Percentiles rank a stretch among this genome's conserved stretches.
These are phyloP conservation scores for Catamblyrhynchus diadema DNA, from an alignment of 2,797 vertebrate genomes.

Conservation along the genomic window DNA sequence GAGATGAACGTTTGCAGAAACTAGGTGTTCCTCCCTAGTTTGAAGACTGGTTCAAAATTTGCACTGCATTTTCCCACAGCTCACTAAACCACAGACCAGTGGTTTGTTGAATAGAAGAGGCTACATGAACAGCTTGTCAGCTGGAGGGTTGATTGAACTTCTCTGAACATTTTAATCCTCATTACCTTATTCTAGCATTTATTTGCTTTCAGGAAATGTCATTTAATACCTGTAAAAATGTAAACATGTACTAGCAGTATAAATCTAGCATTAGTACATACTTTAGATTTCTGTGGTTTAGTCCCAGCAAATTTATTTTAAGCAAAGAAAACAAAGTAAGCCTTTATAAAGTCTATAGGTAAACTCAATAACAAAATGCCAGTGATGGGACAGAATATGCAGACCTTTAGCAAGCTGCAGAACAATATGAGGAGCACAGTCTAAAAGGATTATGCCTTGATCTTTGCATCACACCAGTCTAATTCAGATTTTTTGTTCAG, in stretches of 20 bases:
- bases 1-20: not conserved
- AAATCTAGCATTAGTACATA: not conserved
- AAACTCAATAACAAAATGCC: not conserved
- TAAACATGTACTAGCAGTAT: not conserved
- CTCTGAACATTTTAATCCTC: conserved; percentile 14
- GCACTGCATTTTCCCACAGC: not conserved
- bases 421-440: not conserved
- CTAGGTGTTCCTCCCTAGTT: too few relatives aligned
- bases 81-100: not conserved
- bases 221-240: conserved; percentile 11
- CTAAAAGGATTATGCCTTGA: not conserved
- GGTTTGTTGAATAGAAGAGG: not conserved
- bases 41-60: not conserved
- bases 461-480: not conserved
- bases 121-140: not conserved
- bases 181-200: not conserved
- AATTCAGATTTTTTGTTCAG: not conserved
- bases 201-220: not conserved
- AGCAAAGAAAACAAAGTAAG: not conserved
- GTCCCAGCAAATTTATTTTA: not conserved
- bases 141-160: not conserved
- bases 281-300: not conserved
- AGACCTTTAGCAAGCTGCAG: not conserved
- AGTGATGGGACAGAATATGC: not conserved
- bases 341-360: not conserved